Conservation (phyloP, 2,797 vertebrate genomes). For the Xyrichtys novacula region DNA sequence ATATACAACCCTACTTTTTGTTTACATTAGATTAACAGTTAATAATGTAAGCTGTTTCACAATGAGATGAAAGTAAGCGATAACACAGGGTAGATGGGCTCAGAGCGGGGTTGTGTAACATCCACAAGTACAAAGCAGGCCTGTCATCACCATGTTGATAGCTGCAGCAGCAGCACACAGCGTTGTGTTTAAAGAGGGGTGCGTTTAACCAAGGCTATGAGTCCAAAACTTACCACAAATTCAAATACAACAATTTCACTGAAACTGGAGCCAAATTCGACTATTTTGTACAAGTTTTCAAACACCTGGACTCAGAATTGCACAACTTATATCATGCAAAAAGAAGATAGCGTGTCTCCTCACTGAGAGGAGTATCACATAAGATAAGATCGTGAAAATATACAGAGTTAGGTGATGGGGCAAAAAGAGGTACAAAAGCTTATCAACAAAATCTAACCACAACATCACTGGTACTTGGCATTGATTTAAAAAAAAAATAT, state of each 20-base stretch:
- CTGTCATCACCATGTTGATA: conserved; percentile 53
- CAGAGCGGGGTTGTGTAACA: conserved; percentile 59
- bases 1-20: conserved; percentile 3
- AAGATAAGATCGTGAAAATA: neutral
- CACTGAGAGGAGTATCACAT: conserved; percentile 7
- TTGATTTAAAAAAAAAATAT: neutral
- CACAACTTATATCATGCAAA: conserved; percentile 11
- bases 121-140: conserved; percentile 49
- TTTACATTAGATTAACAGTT: conserved; percentile 5
- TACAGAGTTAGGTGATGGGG: neutral
- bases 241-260: neutral
- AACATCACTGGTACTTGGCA: neutral
- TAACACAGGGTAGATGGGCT: conserved; percentile 22
- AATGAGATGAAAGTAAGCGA: conserved; percentile 29
- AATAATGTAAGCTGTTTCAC: conserved; percentile 30
- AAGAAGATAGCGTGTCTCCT: neutral
- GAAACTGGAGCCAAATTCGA: neutral
- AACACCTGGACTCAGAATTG: neutral
- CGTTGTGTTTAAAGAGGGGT: conserved; percentile 2
- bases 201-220: conserved; percentile 30
- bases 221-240: neutral
- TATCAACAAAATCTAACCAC: neutral
- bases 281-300: neutral
- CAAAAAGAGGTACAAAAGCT: neutral
- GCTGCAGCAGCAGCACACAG: conserved; percentile 27